A percentile compares a stretch with the other conserved stretches of the same genome.
These are phyloP conservation scores for Listrodromus nycthemerus DNA, from an alignment of 2,888 invertebrate species.

Conservation along the genomic window DNA sequence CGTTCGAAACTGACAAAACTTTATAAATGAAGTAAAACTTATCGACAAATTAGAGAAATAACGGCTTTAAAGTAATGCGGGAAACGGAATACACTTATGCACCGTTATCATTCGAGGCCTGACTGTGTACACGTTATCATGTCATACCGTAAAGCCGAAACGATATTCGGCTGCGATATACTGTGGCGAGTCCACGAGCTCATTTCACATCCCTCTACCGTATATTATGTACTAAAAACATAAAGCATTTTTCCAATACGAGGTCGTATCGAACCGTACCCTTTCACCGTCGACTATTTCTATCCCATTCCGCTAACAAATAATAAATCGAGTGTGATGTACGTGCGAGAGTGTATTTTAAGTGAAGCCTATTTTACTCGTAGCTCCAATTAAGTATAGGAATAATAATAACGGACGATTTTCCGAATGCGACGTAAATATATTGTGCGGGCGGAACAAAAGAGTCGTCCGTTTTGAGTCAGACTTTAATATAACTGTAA, in stretches of 20 bases:
- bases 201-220: conserved; percentile 25
- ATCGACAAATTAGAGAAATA: conserved; percentile 35
- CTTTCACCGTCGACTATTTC: conserved; percentile 40
- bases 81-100: conserved; percentile 69
- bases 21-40: not conserved
- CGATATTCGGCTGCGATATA: conserved; percentile 18
- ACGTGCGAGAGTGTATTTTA: conserved; percentile 10
- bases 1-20: not conserved
- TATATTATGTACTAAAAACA: not conserved
- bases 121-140: conserved; percentile 24
- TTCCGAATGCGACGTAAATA: conserved; percentile 16
- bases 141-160: conserved; percentile 32
- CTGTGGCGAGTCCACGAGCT: conserved; percentile 11
- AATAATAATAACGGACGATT: conserved; percentile 28
- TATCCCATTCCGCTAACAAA: conserved; percentile 34
- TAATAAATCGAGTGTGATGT: conserved; percentile 17
- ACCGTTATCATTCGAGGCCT: conserved; percentile 44
- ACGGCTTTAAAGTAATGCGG: conserved; percentile 53
- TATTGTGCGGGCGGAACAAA: conserved; percentile 15
- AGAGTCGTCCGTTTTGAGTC: conserved; percentile 62
- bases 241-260: conserved; percentile 29
- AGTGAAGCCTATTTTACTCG: not conserved
- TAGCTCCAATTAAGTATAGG: not conserved
- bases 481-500: conserved; percentile 72
- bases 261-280: conserved; percentile 26